phyloP scores from a whole-genome alignment of 2,888 invertebrate species.

The Drosophila rellima region DNA sequence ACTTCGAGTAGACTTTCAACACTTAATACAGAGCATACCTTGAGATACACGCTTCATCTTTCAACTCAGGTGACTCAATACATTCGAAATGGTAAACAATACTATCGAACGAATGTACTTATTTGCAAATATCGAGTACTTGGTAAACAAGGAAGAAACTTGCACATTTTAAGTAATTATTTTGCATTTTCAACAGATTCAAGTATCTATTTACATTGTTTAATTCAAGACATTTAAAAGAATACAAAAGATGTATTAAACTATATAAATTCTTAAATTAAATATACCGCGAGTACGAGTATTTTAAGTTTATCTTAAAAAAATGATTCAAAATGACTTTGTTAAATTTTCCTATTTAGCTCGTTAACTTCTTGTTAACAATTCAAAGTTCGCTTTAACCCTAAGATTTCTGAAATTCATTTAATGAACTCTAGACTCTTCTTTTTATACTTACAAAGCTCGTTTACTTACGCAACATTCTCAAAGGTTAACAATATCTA shows the following conservation, averaged over 20 bases:
- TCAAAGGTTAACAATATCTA: slow-evolving; percentile 28
- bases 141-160: not conserved
- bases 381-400: not conserved
- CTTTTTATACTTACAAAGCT: slow-evolving; percentile 16
- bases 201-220: not conserved
- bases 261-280: too few species aligned
- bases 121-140: slow-evolving; percentile 9
- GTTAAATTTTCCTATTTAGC: not conserved
- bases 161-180: not conserved
- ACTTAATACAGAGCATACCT: slow-evolving; percentile 17
- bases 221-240: too few species aligned
- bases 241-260: too few species aligned
- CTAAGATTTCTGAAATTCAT: slow-evolving; percentile 5
- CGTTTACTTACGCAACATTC: slow-evolving; percentile 23
- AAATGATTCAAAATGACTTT: not conserved
- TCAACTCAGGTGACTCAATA: not conserved
- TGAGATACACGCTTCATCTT: not conserved
- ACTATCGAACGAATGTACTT: not conserved
- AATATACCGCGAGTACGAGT: too few species aligned
- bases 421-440: slow-evolving; percentile 19
- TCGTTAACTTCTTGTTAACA: slow-evolving; percentile 1
- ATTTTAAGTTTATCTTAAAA: slow-evolving; percentile 3
- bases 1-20: not conserved
- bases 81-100: slow-evolving; percentile 4
- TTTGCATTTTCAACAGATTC: not conserved